These are phyloP conservation scores for Ephestia elutella DNA, from an alignment of 1,140 invertebrate genomes.

Conservation along the genomic window DNA sequence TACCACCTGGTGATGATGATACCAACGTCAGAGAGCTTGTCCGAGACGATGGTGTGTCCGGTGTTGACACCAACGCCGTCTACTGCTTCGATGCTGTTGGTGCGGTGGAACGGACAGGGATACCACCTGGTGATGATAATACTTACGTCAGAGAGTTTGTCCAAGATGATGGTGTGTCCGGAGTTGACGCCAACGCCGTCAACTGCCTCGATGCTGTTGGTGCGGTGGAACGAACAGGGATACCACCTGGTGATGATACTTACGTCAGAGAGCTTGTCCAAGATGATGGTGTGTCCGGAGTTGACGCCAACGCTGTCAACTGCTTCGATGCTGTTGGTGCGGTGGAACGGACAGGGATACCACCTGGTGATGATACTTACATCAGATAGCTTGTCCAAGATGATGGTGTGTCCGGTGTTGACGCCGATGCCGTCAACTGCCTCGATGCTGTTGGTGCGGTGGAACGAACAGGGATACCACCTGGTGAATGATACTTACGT, in stretches of 20 bases:
- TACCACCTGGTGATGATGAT: too few relatives aligned
- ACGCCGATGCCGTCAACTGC: constrained; percentile 73
- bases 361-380: constrained; percentile 72
- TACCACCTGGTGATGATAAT: too few relatives aligned
- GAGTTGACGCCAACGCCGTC: constrained; percentile 75
- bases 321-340: constrained; percentile 69
- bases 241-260: constrained; percentile 72
- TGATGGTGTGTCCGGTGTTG: constrained; percentile 74
- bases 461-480: constrained; percentile 76
- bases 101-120: constrained; percentile 69
- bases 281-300: constrained; percentile 71
- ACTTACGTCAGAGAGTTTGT: constrained; percentile 59
- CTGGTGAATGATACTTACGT: constrained; percentile 53
- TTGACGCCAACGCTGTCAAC: constrained; percentile 75
- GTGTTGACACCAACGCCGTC: constrained; percentile 75
- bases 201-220: constrained; percentile 70
- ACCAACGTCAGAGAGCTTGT: constrained; percentile 59
- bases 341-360: constrained; percentile 75
- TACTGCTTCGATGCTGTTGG: constrained; percentile 70
- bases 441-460: constrained; percentile 68
- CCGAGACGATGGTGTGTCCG: constrained; percentile 70
- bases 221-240: constrained; percentile 72
- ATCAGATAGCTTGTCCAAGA: constrained; percentile 66
- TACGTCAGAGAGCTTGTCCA: constrained; percentile 65
- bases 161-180: constrained; percentile 70